phyloP scores from a whole-genome alignment of 2,113 vertebrate genomes.

The Montifringilla adamsi region DNA sequence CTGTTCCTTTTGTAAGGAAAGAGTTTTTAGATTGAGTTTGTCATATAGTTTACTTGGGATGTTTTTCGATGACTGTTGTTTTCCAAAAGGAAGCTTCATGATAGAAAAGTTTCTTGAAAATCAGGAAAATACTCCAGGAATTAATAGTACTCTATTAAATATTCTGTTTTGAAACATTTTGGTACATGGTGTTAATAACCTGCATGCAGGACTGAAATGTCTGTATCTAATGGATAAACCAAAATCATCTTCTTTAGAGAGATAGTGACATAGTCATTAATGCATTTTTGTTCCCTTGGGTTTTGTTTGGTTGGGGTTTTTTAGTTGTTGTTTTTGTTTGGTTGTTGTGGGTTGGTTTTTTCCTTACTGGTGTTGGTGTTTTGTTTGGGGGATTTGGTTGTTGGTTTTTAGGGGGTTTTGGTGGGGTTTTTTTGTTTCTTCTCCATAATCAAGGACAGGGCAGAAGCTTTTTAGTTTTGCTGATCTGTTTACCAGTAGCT shows the following conservation, averaged over 20 bases:
- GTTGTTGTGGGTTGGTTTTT: background rate
- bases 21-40: background rate
- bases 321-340: background rate
- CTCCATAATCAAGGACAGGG: background rate
- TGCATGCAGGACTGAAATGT: background rate
- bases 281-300: background rate
- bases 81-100: background rate
- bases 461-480: background rate
- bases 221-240: background rate
- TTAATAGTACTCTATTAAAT: background rate
- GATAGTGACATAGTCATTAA: background rate
- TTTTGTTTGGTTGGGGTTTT: background rate
- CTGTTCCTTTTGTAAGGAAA: background rate
- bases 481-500: background rate
- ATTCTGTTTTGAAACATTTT: background rate
- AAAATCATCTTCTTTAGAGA: background rate
- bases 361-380: background rate
- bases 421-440: fast-evolving
- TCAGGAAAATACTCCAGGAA: background rate
- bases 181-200: background rate
- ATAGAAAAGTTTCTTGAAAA: background rate
- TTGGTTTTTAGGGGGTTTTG: background rate
- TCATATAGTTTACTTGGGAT: fast-evolving
- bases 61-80: background rate
- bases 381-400: background rate